phyloP scores from a whole-genome alignment of 2,113 vertebrate genomes.

The Hemicordylus capensis region DNA sequence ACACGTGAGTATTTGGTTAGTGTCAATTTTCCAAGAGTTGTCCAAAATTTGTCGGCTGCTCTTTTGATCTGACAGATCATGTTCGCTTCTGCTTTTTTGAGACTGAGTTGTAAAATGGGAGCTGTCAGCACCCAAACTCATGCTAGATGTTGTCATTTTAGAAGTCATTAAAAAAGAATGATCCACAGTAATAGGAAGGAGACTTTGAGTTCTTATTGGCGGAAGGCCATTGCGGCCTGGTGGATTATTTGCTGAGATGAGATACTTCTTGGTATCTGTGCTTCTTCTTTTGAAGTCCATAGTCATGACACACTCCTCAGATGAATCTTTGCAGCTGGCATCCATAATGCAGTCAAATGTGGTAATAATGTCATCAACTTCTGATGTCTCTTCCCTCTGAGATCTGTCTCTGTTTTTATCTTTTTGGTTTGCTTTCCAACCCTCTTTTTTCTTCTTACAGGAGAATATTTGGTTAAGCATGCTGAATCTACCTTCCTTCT shows the following conservation, averaged over 20 bases:
- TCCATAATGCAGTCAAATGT: constrained; percentile 83
- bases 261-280: constrained; percentile 73
- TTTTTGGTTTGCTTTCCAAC: constrained; percentile 65
- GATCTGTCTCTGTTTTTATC: constrained; percentile 63
- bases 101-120: constrained; percentile 72
- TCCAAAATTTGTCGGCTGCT: constrained; percentile 66
- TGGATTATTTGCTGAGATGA: constrained; percentile 71
- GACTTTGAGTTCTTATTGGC: constrained; percentile 81
- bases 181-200: constrained; percentile 80
- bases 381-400: constrained; percentile 76
- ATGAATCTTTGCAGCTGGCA: constrained; percentile 70
- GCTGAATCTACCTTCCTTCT: constrained; percentile 82
- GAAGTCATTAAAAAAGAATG: constrained; percentile 73
- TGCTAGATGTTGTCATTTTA: constrained; percentile 57
- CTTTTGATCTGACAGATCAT: constrained; percentile 78
- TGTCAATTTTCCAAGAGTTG: constrained; percentile 72
- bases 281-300: constrained; percentile 69
- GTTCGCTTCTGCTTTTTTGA: constrained; percentile 83
- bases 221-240: constrained; percentile 72
- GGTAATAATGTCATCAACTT: constrained; percentile 88
- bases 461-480: constrained; percentile 86
- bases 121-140: constrained; percentile 46
- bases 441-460: constrained; percentile 83
- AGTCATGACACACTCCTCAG: constrained; percentile 45
- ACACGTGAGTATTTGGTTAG: constrained; percentile 70